Conservation (phyloP, 2,113 vertebrate genomes). For the Atractosteus spatula region DNA sequence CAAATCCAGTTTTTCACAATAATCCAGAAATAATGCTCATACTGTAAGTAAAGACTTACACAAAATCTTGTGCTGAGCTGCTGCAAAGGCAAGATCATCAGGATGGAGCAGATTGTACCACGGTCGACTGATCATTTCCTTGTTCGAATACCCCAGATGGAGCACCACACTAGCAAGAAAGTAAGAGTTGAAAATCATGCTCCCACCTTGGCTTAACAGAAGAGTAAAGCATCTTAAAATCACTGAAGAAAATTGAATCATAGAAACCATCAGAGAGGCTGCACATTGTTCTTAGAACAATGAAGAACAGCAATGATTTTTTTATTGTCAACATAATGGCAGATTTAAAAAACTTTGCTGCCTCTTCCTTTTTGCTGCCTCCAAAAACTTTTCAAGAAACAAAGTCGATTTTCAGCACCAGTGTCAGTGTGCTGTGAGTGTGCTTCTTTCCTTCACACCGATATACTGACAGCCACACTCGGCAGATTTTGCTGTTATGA, state of each 20-base stretch:
- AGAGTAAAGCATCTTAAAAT: background rate
- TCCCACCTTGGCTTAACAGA: background rate
- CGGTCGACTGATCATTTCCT: constrained; percentile 67
- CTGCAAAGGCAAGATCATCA: constrained; percentile 55
- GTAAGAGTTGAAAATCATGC: background rate
- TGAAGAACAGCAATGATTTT: no score
- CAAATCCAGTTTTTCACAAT: background rate
- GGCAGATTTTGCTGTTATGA: no score
- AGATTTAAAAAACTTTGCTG: no score
- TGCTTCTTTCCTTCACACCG: no score
- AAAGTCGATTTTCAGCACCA: no score
- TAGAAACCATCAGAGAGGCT: no score
- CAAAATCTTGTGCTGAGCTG: constrained; percentile 57
- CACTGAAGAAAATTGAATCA: background rate
- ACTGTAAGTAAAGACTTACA: constrained; percentile 56
- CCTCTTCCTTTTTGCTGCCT: no score
- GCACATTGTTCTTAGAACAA: no score
- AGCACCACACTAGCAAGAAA: constrained; percentile 57
- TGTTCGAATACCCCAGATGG: constrained; percentile 64
- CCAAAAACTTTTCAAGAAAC: no score
- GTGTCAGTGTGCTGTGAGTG: no score
- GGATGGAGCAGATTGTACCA: constrained; percentile 82
- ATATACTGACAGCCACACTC: no score
- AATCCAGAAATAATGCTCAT: background rate
- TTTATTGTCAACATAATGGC: no score